These are phyloP conservation scores for Hyposoter dolosus DNA, from an alignment of 2,888 invertebrate genomes.

Conservation along the genomic window DNA sequence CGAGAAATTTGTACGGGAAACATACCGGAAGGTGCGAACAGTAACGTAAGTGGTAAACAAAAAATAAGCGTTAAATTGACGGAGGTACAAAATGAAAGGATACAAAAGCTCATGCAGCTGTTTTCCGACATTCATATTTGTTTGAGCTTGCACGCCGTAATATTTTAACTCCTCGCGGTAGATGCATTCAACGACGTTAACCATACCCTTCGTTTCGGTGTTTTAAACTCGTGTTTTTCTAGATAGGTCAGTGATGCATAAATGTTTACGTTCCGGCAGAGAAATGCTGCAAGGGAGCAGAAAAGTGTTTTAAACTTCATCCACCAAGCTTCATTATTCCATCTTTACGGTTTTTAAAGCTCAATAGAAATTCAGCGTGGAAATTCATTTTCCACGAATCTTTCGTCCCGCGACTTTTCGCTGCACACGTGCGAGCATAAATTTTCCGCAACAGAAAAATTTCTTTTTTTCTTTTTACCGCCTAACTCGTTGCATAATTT, in stretches of 20 bases:
- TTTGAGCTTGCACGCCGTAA: conserved; percentile 1
- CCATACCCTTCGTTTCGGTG: not conserved
- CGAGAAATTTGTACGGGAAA: not conserved
- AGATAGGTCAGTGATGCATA: not conserved
- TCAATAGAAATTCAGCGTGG: not conserved
- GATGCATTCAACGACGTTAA: not conserved
- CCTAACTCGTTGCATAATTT: too few relatives aligned
- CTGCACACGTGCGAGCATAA: not conserved
- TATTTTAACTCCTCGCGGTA: not conserved
- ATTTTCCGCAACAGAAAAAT: not conserved
- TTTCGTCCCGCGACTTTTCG: not conserved
- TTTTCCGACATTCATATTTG: not conserved
- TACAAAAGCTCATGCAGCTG: not conserved
- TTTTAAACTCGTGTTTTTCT: not conserved
- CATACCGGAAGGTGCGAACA: not conserved
- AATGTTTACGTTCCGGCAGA: not conserved
- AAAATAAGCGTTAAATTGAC: not conserved
- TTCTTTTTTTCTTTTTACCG: not conserved
- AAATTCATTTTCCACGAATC: not conserved
- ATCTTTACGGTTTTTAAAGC: not conserved
- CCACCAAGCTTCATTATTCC: not conserved
- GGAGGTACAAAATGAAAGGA: not conserved
- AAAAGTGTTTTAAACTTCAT: not conserved
- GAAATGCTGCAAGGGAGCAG: not conserved
- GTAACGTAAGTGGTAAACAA: not conserved